A percentile compares a stretch with the other conserved stretches of the same genome.
Conservation (phyloP, 2,113 vertebrate species). For the Rallus limicola region DNA sequence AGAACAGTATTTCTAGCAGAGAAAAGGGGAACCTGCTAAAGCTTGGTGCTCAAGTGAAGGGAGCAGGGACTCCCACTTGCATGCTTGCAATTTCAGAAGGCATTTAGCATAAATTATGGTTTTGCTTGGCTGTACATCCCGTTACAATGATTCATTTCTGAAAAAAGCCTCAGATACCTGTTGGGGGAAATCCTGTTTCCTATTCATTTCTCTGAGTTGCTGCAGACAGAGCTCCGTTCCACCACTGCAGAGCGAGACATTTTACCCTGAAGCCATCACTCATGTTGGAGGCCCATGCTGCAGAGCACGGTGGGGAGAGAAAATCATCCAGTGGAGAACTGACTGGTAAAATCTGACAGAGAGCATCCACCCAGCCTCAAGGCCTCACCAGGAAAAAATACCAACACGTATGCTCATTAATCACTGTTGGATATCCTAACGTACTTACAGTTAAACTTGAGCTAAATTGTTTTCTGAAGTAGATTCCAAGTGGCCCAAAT, state of each 20-base stretch:
- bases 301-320: neutral
- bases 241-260: accelerated
- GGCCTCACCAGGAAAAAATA: neutral
- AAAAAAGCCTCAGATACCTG: neutral
- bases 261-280: neutral
- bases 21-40: neutral
- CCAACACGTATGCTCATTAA: neutral
- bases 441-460: neutral
- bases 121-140: neutral
- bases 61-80: neutral
- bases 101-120: neutral
- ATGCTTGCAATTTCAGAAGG: neutral
- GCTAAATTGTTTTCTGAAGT: neutral
- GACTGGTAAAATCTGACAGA: neutral
- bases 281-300: neutral
- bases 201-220: neutral
- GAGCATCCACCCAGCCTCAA: neutral
- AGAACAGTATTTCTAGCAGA: neutral
- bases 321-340: neutral
- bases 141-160: neutral
- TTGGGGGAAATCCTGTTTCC: conserved; percentile 47
- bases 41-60: neutral
- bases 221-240: neutral
- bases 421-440: neutral
- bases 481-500: neutral